Conservation (phyloP, 2,888 invertebrate species). For the Merodon equestris region DNA sequence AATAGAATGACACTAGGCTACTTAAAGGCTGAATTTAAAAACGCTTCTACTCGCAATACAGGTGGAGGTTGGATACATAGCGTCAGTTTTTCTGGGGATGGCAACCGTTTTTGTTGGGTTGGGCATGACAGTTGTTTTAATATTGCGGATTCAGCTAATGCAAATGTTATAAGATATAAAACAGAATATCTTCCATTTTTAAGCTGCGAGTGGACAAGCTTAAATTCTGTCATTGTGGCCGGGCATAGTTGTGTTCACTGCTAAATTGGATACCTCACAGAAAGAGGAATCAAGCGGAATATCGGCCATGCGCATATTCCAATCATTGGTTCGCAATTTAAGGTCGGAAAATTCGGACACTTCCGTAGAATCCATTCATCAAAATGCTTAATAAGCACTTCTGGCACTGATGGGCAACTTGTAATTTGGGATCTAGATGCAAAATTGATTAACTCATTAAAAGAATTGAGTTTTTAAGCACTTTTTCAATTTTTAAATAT, state of each 20-base stretch:
- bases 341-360: constrained; percentile 92
- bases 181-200: constrained; percentile 96
- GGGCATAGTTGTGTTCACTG: constrained; percentile 97
- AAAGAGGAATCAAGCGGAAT: constrained; percentile 93
- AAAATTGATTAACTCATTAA: constrained; percentile 49
- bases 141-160: constrained; percentile 91
- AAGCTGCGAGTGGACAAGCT: constrained; percentile 94
- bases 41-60: constrained; percentile 88
- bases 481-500: too few relatives aligned
- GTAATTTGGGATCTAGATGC: constrained; percentile 92
- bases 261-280: constrained; percentile 93
- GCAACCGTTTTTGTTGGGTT: constrained; percentile 97
- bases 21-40: constrained; percentile 94
- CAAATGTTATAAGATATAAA: constrained; percentile 86
- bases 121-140: constrained; percentile 98
- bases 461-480: constrained; percentile 48
- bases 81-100: constrained; percentile 97
- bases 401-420: constrained; percentile 96
- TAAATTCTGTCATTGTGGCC: constrained; percentile 91
- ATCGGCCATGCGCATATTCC: constrained; percentile 98
- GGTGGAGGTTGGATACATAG: constrained; percentile 98
- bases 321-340: constrained; percentile 95
- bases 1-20: constrained; percentile 91
- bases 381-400: constrained; percentile 97
- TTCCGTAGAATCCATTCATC: constrained; percentile 95